These are phyloP conservation scores for Cordilura impudica DNA, from an alignment of 2,888 invertebrate species.

Conservation along the genomic window DNA sequence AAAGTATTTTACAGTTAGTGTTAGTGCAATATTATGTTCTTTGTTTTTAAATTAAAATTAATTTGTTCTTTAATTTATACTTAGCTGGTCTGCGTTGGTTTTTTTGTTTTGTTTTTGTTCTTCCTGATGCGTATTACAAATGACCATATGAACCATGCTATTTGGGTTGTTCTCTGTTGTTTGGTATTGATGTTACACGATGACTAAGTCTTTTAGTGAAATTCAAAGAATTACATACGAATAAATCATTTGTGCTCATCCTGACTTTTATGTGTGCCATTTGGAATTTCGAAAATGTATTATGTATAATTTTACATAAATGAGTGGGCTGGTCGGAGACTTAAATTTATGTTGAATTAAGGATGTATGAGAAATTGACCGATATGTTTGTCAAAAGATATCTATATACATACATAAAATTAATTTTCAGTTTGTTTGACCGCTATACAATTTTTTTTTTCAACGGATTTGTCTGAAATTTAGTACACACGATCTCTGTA, in stretches of 20 bases:
- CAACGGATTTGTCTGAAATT: no score
- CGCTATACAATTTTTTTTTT: no score
- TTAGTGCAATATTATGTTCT: conserved; percentile 22
- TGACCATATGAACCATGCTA: conserved; percentile 13
- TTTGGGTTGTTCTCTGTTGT: conserved; percentile 1
- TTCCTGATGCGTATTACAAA: conserved; percentile 31
- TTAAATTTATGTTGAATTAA: no score
- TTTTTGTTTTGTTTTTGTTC: background rate
- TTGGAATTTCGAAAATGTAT: background rate
- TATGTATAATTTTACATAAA: background rate
- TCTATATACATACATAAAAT: no score
- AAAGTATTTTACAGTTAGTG: background rate
- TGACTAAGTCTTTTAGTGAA: conserved; percentile 24
- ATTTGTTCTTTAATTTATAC: conserved; percentile 1
- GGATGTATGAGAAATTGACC: no score
- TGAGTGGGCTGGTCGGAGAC: no score
- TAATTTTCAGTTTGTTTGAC: no score
- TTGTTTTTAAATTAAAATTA: conserved; percentile 39
- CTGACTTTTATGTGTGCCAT: background rate
- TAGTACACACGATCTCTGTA: no score
- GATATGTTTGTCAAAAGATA: no score
- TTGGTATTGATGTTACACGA: background rate
- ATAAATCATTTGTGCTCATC: background rate
- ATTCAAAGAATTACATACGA: background rate
- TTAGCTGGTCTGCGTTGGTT: background rate